These are phyloP conservation scores for Asbolus verrucosus DNA, from an alignment of 1,140 invertebrate genomes.

Conservation along the genomic window DNA sequence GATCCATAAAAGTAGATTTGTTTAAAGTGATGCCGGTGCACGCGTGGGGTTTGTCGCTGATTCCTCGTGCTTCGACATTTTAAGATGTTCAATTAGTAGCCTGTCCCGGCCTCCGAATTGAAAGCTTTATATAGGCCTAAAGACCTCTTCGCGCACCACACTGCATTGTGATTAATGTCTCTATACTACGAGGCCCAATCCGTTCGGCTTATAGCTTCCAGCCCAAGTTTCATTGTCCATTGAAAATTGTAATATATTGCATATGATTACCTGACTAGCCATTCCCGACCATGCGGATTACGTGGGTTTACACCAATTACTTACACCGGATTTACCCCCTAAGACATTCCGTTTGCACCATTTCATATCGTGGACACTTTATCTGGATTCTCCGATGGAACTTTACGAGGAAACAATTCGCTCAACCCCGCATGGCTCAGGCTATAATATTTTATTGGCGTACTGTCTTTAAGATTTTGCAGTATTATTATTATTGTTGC, in stretches of 20 bases:
- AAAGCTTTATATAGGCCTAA: conserved; percentile 8
- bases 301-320: conserved; percentile 41
- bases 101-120: neutral
- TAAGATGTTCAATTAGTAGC: conserved; percentile 30
- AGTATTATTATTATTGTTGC: no score
- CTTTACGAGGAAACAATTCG: no score
- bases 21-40: conserved; percentile 41
- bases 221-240: conserved; percentile 37
- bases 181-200: conserved; percentile 31
- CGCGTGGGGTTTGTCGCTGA: conserved; percentile 29
- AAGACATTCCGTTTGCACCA: conserved; percentile 28
- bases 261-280: conserved; percentile 40
- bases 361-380: neutral
- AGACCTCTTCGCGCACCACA: no score
- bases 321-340: conserved; percentile 27
- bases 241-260: conserved; percentile 47
- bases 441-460: no score
- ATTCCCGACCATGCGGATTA: conserved; percentile 38
- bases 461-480: no score
- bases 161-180: conserved; percentile 32
- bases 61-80: conserved; percentile 30
- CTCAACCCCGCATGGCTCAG: no score
- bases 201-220: conserved; percentile 29
- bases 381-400: no score
- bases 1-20: conserved; percentile 44